Evolutionary conservation across 1,140 invertebrate species (phyloP).

Genomic region (Bemisia tabaci): DNA sequence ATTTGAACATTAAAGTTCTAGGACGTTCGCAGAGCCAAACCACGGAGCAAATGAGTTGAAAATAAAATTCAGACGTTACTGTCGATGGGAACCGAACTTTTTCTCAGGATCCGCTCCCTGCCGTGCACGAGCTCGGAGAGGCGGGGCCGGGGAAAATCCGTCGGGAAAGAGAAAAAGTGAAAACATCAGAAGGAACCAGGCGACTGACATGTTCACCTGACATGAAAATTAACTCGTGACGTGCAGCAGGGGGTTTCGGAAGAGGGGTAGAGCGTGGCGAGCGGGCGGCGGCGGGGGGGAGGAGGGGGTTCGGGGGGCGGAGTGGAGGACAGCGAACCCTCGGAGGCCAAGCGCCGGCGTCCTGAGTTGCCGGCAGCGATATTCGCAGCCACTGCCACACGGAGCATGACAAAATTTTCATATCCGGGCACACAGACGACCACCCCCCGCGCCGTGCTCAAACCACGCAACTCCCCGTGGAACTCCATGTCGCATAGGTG

Average conservation of each 20-base stretch:
- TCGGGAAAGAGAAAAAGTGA: too few relatives aligned
- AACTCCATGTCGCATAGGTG: too few relatives aligned
- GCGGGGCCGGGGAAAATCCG: background rate
- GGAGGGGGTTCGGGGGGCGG: background rate
- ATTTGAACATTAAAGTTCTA: too few relatives aligned
- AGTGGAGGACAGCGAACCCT: too few relatives aligned
- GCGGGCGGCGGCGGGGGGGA: background rate
- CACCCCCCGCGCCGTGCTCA: background rate
- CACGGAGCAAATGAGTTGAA: too few relatives aligned
- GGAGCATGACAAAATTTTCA: background rate
- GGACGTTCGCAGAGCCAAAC: too few relatives aligned
- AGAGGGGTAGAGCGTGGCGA: too few relatives aligned
- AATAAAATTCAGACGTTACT: too few relatives aligned
- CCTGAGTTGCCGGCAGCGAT: background rate
- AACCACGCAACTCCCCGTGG: too few relatives aligned
- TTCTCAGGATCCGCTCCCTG: too few relatives aligned
- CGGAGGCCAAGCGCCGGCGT: background rate
- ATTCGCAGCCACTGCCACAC: background rate
- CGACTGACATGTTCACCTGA: background rate
- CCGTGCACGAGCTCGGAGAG: too few relatives aligned
- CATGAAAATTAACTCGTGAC: background rate
- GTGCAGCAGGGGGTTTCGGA: background rate
- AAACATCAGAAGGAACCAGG: background rate
- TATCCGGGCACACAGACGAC: background rate
- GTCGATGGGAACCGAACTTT: too few relatives aligned